Evolutionary conservation across 2,797 vertebrate species (phyloP).

Genomic region (Cuniculus paca): DNA sequence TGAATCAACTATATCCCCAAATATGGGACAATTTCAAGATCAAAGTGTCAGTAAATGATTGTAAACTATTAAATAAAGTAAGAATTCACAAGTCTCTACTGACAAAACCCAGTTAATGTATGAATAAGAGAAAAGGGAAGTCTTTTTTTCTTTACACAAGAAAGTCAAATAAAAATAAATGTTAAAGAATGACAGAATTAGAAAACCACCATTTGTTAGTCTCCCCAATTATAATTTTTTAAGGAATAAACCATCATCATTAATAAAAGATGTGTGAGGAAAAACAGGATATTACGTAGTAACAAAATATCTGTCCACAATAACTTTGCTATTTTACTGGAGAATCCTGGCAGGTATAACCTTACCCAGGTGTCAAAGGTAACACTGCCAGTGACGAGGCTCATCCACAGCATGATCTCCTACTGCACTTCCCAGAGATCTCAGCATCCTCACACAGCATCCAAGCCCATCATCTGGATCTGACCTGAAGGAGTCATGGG

Average conservation of each 20-base stretch:
- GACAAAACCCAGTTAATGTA: background rate
- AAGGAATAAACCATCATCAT: background rate
- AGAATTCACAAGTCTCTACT: background rate
- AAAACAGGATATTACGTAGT: background rate
- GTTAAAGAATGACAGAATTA: background rate
- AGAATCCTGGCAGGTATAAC: background rate
- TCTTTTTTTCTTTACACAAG: background rate
- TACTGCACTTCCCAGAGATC: no score
- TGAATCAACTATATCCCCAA: background rate
- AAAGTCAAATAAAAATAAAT: constrained; percentile 1
- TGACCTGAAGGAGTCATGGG: no score
- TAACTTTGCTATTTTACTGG: background rate
- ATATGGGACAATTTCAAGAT: background rate
- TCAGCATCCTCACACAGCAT: background rate
- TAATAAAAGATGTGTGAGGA: background rate
- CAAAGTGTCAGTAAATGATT: background rate
- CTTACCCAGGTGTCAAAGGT: background rate
- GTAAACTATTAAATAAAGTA: background rate
- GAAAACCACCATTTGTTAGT: background rate
- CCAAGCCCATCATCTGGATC: background rate
- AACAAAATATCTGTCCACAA: background rate
- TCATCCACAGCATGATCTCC: background rate
- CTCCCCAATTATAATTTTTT: background rate
- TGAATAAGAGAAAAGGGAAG: background rate
- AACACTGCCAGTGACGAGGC: background rate